phyloP scores from a whole-genome alignment of 1,140 invertebrate genomes.

The Phortica variegata region DNA sequence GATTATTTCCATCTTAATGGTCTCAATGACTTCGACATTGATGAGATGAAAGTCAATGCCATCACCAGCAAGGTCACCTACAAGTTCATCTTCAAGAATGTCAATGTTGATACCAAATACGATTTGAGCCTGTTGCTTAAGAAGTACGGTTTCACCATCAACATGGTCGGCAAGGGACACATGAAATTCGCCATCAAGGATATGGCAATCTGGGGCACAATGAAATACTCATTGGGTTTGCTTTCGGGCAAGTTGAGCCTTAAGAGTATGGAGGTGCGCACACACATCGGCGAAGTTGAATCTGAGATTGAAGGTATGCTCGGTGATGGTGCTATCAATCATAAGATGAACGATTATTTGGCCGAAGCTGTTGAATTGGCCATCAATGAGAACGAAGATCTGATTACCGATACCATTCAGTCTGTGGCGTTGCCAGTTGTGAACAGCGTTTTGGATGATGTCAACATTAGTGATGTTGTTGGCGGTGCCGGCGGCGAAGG shows the following conservation, averaged over 20 bases:
- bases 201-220: slow-evolving; percentile 39
- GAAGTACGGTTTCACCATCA: slow-evolving; percentile 49
- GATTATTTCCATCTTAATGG: slow-evolving; percentile 50
- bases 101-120: slow-evolving; percentile 47
- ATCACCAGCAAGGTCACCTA: slow-evolving; percentile 48
- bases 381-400: slow-evolving; percentile 50
- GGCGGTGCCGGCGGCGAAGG: slow-evolving; percentile 31
- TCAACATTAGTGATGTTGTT: slow-evolving; percentile 36
- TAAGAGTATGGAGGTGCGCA: slow-evolving; percentile 42
- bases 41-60: slow-evolving; percentile 48
- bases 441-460: slow-evolving; percentile 34
- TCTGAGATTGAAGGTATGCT: slow-evolving; percentile 51
- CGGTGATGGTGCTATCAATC: slow-evolving; percentile 40
- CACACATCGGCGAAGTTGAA: slow-evolving; percentile 45
- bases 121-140: slow-evolving; percentile 36
- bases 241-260: slow-evolving; percentile 39
- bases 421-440: slow-evolving; percentile 38
- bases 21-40: slow-evolving; percentile 46
- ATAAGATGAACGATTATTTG: slow-evolving; percentile 44
- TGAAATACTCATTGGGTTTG: slow-evolving; percentile 47
- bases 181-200: slow-evolving; percentile 48
- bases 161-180: slow-evolving; percentile 41
- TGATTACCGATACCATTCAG: slow-evolving; percentile 47
- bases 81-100: slow-evolving; percentile 39
- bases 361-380: slow-evolving; percentile 39